phyloP scores from a whole-genome alignment of 2,113 vertebrate species.

The Rutilus rutilus region DNA sequence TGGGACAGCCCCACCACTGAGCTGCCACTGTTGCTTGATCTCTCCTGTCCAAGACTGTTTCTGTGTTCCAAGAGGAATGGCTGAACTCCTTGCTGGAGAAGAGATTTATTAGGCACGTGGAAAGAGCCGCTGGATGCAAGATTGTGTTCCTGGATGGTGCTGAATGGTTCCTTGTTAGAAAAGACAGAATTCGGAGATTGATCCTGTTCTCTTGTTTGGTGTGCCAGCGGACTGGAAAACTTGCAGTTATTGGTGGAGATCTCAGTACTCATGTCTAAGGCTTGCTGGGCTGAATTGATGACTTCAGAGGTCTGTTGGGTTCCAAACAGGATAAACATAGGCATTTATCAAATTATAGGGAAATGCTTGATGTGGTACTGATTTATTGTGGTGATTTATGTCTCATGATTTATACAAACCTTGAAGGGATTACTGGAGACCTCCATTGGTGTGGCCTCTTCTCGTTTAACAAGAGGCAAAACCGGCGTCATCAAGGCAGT shows the following conservation, averaged over 20 bases:
- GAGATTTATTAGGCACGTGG: constrained; percentile 80
- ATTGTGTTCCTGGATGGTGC: constrained; percentile 89
- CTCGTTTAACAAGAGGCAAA: constrained; percentile 89
- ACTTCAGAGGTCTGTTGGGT: constrained; percentile 79
- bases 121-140: constrained; percentile 81
- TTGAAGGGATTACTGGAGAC: constrained; percentile 85
- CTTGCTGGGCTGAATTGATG: constrained; percentile 81
- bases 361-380: not conserved
- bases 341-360: not conserved
- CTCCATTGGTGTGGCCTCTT: constrained; percentile 96
- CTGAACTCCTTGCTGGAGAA: constrained; percentile 85
- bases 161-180: constrained; percentile 80
- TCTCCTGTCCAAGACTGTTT: constrained; percentile 82
- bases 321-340: constrained; percentile 36
- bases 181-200: constrained; percentile 82
- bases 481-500: constrained; percentile 86
- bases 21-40: constrained; percentile 62
- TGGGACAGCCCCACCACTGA: constrained; percentile 68
- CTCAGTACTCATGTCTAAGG: constrained; percentile 77
- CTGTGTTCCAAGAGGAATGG: constrained; percentile 80
- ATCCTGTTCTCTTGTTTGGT: constrained; percentile 83
- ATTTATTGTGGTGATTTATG: not conserved
- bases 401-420: constrained; percentile 70
- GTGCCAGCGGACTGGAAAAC: constrained; percentile 82
- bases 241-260: constrained; percentile 77